Base-by-base conservation (phyloP, 2,113 vertebrate genomes). In the Lepus americanus region DNA sequence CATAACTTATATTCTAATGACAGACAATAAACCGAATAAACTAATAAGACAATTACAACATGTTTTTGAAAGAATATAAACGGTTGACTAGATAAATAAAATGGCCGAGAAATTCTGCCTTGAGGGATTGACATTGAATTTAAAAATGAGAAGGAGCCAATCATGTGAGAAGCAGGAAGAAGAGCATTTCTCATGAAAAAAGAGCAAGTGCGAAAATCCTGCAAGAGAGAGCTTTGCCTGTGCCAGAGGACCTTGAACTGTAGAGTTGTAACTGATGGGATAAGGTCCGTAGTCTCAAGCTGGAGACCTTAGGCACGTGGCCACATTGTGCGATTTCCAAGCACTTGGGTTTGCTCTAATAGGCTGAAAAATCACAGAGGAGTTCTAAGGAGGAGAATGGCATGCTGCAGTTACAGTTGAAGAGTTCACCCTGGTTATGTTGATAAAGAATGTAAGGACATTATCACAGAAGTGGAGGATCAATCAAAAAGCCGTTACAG, bases 91-190 rank as follows among this genome's bases (percentile, higher is more conserved):
- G 49, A 69, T 81, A 31, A 29, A 31, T 49, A 61, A 8, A 31
- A 76, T n/a, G 66, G 85, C 25, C 66, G 44, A 84, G 64, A 85
- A 78, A 85, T 39, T 89, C 59, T 89, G 49, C 73, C 36, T 94
- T 84, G 59, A 84, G 78, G 33, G 92, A 79, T 0, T 84, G 72
- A 51, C 79, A 67, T 10, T 88, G 81, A 80, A 72, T 33, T 61
- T 23, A 74, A 67, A 77, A 94, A 88, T 29, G 16, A 79, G 64
- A 94, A 55, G 39, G 44, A 64, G 17, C 20, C 33, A 59, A 20
- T 55, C 63, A 55, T 39, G 12, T 53, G 61, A 64, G 80, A 90
- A 82, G 20, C 69, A 53, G 39, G 78, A 87, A 83, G 33, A 79
- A 22, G 23, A 80, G n/a, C n/a, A 88, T 80, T 61, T 29, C 9